Evolutionary conservation across 2,888 invertebrate species (phyloP), one percentile per base, ranked within the genome.

Genomic region (Clitarchus hookeri): DNA sequence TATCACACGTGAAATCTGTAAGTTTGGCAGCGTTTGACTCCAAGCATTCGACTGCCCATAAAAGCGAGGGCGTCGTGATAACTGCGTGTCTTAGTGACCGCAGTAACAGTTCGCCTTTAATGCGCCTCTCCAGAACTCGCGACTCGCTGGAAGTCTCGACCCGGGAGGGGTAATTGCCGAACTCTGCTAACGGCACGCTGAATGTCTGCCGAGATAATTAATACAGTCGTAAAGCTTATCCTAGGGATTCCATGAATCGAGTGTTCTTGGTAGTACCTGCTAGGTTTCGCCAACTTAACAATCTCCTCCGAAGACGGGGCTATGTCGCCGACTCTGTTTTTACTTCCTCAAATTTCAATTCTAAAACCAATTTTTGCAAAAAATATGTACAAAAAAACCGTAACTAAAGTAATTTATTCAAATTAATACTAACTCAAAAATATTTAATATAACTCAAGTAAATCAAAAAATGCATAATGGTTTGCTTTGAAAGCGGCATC

Each of bases 181-280:
- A 65, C 65, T 65, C 65, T 65, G 65, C 65, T 65, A 65, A 65
- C 65, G 65, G 65, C 65, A 23, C 65, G 65, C 65, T 65, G 65
- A 65, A 23, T 65, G 65, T 65, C 65, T 65, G 65, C 65, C 65
- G 65, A 65, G 65, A 65, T 65, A 65, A 65, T 65, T 65, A 65
- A 65, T 65, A 65, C 23, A 65, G 65, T 65, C 65, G 65, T 23
- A 65, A 65, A 65, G 65, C 65, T 65, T 23, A 65, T 65, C 65
- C 65, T 23, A 9, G 19, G 65, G 19, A 65, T n/a, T 65, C 65
- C 65, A 11, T 65, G 65, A n/a, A 19, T 65, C 65, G 8, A 65
- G 23, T 19, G n/a, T 65, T 65, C 65, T 65, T n/a, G n/a, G 65
- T 65, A 65, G 0, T 65, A n/a, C 65, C 65, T n/a, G n/a, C 65